Conservation (phyloP, 2,888 invertebrate genomes). For the Tinea pellionella region DNA sequence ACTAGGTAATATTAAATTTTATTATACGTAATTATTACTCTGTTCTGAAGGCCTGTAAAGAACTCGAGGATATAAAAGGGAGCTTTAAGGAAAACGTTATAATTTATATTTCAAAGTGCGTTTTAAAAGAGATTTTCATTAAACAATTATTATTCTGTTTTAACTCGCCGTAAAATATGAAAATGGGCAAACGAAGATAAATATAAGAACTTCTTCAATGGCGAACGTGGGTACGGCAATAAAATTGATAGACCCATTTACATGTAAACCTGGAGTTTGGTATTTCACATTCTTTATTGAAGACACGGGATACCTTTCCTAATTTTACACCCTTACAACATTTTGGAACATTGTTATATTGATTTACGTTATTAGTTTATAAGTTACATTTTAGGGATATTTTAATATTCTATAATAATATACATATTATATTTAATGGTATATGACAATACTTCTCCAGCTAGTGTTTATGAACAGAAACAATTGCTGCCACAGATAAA, state of each 20-base stretch:
- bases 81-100: not conserved
- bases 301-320: conserved; percentile 18
- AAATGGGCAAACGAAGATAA: not conserved
- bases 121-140: conserved; percentile 7
- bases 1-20: not conserved
- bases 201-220: conserved; percentile 8
- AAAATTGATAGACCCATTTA: conserved; percentile 21
- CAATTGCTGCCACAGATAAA: no score
- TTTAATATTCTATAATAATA: no score
- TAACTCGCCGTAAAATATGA: not conserved
- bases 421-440: no score
- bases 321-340: conserved; percentile 17
- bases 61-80: not conserved
- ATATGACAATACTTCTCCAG: no score
- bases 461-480: no score
- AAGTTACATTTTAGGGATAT: no score
- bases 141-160: not conserved
- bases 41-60: not conserved
- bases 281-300: conserved; percentile 17
- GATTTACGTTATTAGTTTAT: not conserved
- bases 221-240: conserved; percentile 18
- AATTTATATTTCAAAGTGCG: not conserved
- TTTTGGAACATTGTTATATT: conserved; percentile 16
- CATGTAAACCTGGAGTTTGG: conserved; percentile 20
- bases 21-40: not conserved